These are phyloP conservation scores for Euleptes europaea DNA, from an alignment of 2,113 vertebrate species.

Conservation along the genomic window DNA sequence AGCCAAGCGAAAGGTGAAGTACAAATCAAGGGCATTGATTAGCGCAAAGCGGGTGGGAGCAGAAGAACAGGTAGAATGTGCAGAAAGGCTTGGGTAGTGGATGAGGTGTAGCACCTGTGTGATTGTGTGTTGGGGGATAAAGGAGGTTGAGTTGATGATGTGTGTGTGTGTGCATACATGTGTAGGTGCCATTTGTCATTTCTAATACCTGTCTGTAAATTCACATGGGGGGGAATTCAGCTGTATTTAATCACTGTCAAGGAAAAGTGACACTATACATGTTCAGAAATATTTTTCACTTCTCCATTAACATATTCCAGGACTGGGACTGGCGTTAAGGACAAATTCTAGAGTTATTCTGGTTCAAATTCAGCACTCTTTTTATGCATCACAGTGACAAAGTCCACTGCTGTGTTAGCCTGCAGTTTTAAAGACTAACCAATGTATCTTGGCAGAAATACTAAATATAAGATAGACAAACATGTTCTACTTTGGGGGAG, in stretches of 20 bases:
- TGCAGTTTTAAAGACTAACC: too few relatives aligned
- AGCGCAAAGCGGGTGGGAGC: not conserved
- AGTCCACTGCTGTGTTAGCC: too few relatives aligned
- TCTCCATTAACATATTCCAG: not conserved
- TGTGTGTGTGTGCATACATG: too few relatives aligned
- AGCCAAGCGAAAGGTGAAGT: constrained; percentile 51
- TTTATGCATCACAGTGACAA: too few relatives aligned
- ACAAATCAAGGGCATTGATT: not conserved
- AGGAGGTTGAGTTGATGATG: not conserved
- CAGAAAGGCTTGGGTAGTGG: not conserved
- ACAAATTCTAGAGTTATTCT: not conserved
- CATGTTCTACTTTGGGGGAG: too few relatives aligned
- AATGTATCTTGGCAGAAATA: too few relatives aligned
- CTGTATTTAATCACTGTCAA: not conserved
- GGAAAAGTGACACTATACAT: not conserved
- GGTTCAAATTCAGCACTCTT: not conserved
- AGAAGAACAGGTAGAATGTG: not conserved
- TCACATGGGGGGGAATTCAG: too few relatives aligned
- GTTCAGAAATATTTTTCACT: not conserved
- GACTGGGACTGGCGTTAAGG: too few relatives aligned
- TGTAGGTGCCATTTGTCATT: too few relatives aligned
- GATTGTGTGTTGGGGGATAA: accelerated
- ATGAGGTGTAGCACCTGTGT: not conserved
- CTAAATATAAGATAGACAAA: too few relatives aligned
- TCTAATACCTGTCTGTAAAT: too few relatives aligned